Conservation (phyloP, 2,797 vertebrate genomes). For the Periophthalmus magnuspinnatus region DNA sequence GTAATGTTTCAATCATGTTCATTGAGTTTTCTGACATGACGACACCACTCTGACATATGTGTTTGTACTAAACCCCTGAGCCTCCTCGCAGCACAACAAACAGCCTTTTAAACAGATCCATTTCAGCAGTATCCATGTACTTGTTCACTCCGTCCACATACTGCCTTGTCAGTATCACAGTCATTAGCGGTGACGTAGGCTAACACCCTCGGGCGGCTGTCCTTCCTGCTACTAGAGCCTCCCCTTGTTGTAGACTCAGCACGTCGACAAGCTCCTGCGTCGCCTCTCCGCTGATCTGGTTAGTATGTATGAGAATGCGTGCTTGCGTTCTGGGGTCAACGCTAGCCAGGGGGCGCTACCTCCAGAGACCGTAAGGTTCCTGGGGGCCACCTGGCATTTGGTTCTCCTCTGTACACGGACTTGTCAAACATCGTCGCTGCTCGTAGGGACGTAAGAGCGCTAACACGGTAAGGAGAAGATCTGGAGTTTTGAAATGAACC, state of each 20-base stretch:
- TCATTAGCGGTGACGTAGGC: constrained; percentile 26
- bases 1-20: no score
- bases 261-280: constrained; percentile 64
- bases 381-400: constrained; percentile 42
- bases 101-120: background rate
- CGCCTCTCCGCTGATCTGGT: constrained; percentile 36
- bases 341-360: constrained; percentile 45
- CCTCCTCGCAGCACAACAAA: background rate
- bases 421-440: constrained; percentile 47
- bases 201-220: constrained; percentile 39
- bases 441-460: constrained; percentile 18
- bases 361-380: constrained; percentile 43
- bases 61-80: background rate
- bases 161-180: constrained; percentile 24
- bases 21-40: no score
- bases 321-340: constrained; percentile 53
- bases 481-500: constrained; percentile 14
- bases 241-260: constrained; percentile 62
- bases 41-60: background rate
- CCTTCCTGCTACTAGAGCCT: constrained; percentile 57
- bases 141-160: constrained; percentile 13
- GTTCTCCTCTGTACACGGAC: background rate
- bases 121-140: background rate
- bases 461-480: background rate
- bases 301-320: constrained; percentile 42